Evolutionary conservation across 1,140 invertebrate species (phyloP), one percentile per base, ranked within the genome.

Genomic region (Theocolax elegans): DNA sequence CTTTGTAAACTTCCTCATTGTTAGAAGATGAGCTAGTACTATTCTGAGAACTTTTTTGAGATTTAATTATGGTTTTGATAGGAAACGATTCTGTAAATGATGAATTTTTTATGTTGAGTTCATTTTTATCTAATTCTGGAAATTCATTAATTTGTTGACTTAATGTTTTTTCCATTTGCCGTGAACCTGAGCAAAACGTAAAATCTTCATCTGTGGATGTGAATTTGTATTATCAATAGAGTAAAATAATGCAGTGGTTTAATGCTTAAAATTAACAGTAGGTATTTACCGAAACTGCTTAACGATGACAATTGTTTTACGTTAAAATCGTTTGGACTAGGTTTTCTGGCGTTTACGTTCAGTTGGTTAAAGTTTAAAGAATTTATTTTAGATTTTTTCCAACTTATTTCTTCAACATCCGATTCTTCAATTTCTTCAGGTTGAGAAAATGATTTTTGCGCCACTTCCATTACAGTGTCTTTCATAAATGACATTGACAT

Each of bases 1-100:
- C 91, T n/a, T n/a, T n/a, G n/a, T n/a, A n/a, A 72, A 86, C 86
- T 40, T 85, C 82, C 3, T 85, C 82, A 58, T 51, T 75, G 23
- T 53, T 58, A 7, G 3, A 27, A 25, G 59, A 74, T 48, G 13
- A 62, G 12, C 66, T 53, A 48, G 51, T 21, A 59, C 29, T 64
- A 9, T 23, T 58, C 60, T 49, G 42, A 42, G 29, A 65, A 19
- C 2, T 42, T 65, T 68, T 44, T 44, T 38, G n/a, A 13, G n/a
- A 66, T 12, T 7, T 17, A 51, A 31, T 31, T 21, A 23, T 27
- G n/a, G 13, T 1, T 48, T 71, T 46, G 15, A 35, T 4, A 17
- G 49, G 35, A 59, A n/a, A n/a, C n/a, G n/a, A n/a, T n/a, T n/a
- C n/a, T n/a, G n/a, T n/a, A n/a, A n/a, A n/a, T n/a, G 53, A 56